phyloP scores from a whole-genome alignment of 2,888 invertebrate genomes.

The Polyommatus iphigenia region DNA sequence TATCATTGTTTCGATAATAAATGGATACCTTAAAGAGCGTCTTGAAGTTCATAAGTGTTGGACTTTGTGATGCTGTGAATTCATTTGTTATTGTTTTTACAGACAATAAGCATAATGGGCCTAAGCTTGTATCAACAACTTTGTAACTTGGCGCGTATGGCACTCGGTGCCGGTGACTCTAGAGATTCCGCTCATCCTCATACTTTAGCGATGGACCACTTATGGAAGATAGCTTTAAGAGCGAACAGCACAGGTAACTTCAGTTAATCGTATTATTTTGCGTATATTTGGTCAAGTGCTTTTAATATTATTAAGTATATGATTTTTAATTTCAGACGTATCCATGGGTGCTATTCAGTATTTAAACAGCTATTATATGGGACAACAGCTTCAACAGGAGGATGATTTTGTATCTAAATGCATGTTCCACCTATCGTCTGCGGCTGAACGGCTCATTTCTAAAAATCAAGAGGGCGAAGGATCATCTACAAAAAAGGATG shows the following conservation, averaged over 20 bases:
- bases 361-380: constrained; percentile 96
- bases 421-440: constrained; percentile 93
- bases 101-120: constrained; percentile 94
- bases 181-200: constrained; percentile 71
- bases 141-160: constrained; percentile 91
- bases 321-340: constrained; percentile 81
- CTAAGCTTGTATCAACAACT: constrained; percentile 94
- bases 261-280: neutral
- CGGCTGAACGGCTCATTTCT: constrained; percentile 85
- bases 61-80: neutral
- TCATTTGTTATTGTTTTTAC: constrained; percentile 36
- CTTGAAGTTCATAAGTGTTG: neutral
- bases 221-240: constrained; percentile 95
- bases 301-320: neutral
- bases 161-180: constrained; percentile 84
- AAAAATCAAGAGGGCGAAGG: constrained; percentile 60
- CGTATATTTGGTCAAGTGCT: neutral
- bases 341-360: constrained; percentile 97
- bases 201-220: constrained; percentile 93
- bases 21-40: no score
- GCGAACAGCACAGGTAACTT: constrained; percentile 89
- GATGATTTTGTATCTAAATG: constrained; percentile 96
- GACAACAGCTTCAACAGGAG: constrained; percentile 93
- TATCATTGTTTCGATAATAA: no score
- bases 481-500: constrained; percentile 44